phyloP scores from a whole-genome alignment of 2,797 vertebrate genomes.

The Galago senegalensis region DNA sequence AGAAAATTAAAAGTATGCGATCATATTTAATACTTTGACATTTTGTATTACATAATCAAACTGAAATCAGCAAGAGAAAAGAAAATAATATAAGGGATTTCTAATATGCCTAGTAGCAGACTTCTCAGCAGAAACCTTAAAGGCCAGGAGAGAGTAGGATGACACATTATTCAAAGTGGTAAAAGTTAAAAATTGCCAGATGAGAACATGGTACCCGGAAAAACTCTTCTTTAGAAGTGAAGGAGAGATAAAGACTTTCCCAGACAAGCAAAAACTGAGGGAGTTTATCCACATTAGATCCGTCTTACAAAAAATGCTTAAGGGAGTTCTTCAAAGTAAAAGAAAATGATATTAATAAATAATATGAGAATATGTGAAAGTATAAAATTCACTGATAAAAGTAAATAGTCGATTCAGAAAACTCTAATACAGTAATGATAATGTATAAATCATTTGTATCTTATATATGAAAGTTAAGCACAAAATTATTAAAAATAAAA shows the following conservation, averaged over 20 bases:
- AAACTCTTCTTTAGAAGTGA: not conserved
- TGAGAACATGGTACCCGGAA: not conserved
- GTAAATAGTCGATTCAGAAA: not conserved
- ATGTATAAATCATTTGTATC: not conserved
- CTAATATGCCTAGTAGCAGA: not conserved
- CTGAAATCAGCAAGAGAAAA: not conserved
- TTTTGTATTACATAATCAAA: not conserved
- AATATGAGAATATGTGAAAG: not conserved
- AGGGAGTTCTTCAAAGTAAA: not conserved
- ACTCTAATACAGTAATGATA: not conserved
- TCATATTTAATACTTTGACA: not conserved
- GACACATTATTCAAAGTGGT: not conserved
- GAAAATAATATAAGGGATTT: not conserved
- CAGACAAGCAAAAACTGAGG: not conserved
- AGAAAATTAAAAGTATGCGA: not conserved
- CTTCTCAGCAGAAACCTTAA: not conserved
- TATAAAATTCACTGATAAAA: not conserved
- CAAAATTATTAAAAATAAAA: not conserved
- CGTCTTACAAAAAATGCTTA: not conserved
- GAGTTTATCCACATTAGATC: not conserved
- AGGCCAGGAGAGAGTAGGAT: not conserved
- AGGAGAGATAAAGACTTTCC: not conserved
- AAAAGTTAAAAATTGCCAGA: not conserved
- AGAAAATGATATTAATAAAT: not conserved
- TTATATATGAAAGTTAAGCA: not conserved